Base-by-base conservation (phyloP, 2,888 invertebrate species). In the Drosophila setosimentum region DNA sequence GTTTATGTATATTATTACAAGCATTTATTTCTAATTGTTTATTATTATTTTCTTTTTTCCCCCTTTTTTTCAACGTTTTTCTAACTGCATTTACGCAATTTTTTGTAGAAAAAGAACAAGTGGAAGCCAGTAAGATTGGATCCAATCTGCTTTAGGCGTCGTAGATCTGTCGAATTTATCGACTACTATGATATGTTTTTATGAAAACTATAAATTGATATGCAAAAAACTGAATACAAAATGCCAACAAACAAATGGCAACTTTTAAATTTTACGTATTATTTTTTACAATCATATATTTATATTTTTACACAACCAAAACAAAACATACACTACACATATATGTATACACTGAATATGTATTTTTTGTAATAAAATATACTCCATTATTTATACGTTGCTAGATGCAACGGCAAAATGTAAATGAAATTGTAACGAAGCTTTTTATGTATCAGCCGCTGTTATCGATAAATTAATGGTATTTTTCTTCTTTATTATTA, bases 61-160 rank as follows among this genome's bases (percentile, higher is more conserved):
- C 68, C 71, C 68, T 71, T 79, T 73, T 45, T 24, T 24, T 68
- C 72, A 82, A 73, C 59, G 35, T 53, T 68, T 72, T 76, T 70
- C 58, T 61, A 59, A 67, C 83, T 87, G 78, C 74, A 80, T 81
- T 86, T 82, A 78, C 79, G 80, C 77, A 69, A 83, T 76, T 82
- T 82, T 85, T 78, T 79, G 54, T 86, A 87, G 90, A 86, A 83
- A 78, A 86, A 92, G 92, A 93, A 92, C 91, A 92, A 92, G 87
- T 93, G 93, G 93, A 93, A 91, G 87, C 93, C 93, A 80, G 93
- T 93, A 83, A 92, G 92, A 91, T 91, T 92, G 89, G 92, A 93
- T 92, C 92, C 92, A 78, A 92, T 92, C 86, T 92, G 91, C 89
- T 92, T 92, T 89, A 92, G 92, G 83, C 92, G 92, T 77, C 89